These are phyloP conservation scores for Syrrhaptes paradoxus DNA, from an alignment of 2,113 vertebrate genomes.

Conservation along the genomic window DNA sequence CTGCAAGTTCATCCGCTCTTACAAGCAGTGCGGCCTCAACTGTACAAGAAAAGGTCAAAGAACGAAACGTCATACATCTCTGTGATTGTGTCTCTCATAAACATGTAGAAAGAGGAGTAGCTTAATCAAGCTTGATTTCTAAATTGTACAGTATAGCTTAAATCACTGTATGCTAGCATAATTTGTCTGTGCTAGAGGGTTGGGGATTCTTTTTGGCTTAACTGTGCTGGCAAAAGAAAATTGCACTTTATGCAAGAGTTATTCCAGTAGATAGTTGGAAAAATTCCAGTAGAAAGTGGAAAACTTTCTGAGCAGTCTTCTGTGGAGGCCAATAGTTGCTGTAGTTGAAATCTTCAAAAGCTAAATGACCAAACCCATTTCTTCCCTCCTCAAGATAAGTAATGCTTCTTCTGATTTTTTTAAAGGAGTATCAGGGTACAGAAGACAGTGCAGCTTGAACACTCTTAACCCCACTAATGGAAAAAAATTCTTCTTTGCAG, in stretches of 20 bases:
- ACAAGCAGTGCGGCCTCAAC: background rate
- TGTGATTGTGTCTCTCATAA: background rate
- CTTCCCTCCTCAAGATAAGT: background rate
- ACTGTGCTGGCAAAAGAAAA: background rate
- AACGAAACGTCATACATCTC: background rate
- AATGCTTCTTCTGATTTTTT: background rate
- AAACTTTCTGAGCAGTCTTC: background rate
- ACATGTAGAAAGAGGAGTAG: background rate
- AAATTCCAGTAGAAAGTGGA: background rate
- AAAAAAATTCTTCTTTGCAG: conserved; percentile 14
- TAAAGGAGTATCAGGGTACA: background rate
- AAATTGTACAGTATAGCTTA: background rate
- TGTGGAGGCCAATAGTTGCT: background rate
- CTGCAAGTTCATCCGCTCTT: background rate
- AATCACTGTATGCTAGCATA: background rate
- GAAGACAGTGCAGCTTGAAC: background rate
- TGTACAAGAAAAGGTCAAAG: background rate
- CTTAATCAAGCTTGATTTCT: background rate
- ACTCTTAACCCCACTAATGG: background rate
- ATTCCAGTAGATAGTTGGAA: background rate
- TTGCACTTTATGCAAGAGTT: background rate
- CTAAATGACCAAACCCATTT: background rate
- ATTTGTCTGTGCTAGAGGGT: background rate
- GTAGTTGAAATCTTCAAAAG: background rate
- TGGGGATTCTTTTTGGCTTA: background rate